These are phyloP conservation scores for Danionella dracula DNA, from an alignment of 2,797 vertebrate species.

Conservation along the genomic window DNA sequence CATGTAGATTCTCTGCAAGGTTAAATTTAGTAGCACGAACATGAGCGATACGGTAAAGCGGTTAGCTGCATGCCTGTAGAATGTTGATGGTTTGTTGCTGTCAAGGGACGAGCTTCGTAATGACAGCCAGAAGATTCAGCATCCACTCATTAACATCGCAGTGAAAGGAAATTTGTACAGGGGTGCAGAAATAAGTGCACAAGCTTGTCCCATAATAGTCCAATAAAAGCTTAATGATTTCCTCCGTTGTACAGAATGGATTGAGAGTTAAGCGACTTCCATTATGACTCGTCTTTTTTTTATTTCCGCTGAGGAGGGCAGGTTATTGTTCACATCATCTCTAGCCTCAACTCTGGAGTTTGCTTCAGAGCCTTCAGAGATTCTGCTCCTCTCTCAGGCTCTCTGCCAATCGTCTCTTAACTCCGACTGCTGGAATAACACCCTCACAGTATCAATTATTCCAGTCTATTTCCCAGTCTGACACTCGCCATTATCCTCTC, in stretches of 20 bases:
- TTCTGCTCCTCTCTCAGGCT: conserved; percentile 19
- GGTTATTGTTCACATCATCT: conserved; percentile 25
- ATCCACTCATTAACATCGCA: conserved; percentile 7
- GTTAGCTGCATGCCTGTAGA: not conserved
- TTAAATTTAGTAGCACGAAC: conserved; percentile 15
- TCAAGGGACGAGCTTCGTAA: conserved; percentile 7
- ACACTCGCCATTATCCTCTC: conserved; percentile 36
- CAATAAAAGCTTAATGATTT: conserved; percentile 30
- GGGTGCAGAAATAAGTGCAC: not conserved
- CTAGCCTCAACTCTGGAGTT: conserved; percentile 23
- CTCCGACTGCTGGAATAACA: conserved; percentile 43
- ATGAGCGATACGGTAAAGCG: not conserved
- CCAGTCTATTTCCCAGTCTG: conserved; percentile 41
- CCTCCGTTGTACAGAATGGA: conserved; percentile 13
- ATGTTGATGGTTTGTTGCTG: conserved; percentile 18
- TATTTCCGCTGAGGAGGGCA: conserved; percentile 1
- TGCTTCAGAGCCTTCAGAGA: conserved; percentile 19
- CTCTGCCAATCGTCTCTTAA: conserved; percentile 30
- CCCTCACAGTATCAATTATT: conserved; percentile 40
- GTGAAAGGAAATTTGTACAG: conserved; percentile 7
- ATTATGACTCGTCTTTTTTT: conserved; percentile 11
- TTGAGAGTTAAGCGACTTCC: conserved; percentile 3
- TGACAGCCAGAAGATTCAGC: conserved; percentile 12
- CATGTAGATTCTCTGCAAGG: not conserved
- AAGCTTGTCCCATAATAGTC: conserved; percentile 5